Evolutionary conservation across 2,113 vertebrate species (phyloP), one percentile per base, ranked within the genome.

Genomic region (Cyanoramphus novaezelandiae): DNA sequence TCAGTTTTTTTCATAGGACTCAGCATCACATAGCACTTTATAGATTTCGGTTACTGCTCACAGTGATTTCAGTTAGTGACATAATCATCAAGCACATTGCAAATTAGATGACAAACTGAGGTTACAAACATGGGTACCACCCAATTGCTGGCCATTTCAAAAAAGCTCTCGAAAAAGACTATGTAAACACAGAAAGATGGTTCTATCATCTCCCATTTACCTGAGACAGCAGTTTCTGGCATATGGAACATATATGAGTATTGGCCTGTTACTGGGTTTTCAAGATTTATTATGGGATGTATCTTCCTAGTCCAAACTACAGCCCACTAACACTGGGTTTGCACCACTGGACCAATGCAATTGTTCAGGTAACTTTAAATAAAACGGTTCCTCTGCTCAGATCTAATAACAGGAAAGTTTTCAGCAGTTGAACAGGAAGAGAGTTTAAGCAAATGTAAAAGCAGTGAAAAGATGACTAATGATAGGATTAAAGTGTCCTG

Each of bases 171-270:
- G 13, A 47, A 47, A 63, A 70, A 14, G 18, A 16, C 27, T 37
- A 9, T 25, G 28, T 13, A 67, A 79, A 60, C 9, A 67, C 2
- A 43, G 41, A 47, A 86, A 44, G 52, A 39, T 5, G 72, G 5
- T 50, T 55, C 47, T 87, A 11, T 43, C 43, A 31, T 18, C 19
- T 47, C 17, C 19, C 65, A 69, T 43, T 60, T 53, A 49, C 4
- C 24, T 18, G 52, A 75, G 35, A 65, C 11, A 71, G 39, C 15
- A 89, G 21, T 44, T 90, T 86, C 62, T 49, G 37, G 41, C 12
- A 12, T 9, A 62, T 7, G 10, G 55, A 79, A 41, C 23, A 16
- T 25, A 13, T 7, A 6, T 0, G 0, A 60, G 4, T 44, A 24
- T 8, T 50, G 41, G 39, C 35, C 27, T 35, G 25, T 50, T 82